A percentile compares a stretch with the other conserved stretches of the same genome.
Conservation (phyloP, 1,140 invertebrate species). For the Lithobius niger region DNA sequence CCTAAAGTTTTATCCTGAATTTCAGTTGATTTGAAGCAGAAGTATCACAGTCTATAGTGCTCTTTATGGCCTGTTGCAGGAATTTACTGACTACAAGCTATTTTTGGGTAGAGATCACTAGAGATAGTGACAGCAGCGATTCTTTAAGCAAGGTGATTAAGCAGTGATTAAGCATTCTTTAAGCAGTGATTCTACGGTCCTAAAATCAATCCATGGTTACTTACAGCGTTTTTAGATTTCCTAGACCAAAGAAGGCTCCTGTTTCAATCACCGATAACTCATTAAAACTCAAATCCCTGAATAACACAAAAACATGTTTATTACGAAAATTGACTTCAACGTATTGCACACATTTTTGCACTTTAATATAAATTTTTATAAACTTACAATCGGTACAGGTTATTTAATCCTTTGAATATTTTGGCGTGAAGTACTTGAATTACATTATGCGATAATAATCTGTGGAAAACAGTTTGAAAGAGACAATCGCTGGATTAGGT, state of each 20-base stretch:
- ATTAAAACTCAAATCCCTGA: constrained; percentile 22
- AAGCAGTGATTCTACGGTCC: background rate
- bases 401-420: constrained; percentile 20
- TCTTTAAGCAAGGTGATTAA: too few species aligned
- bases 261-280: constrained; percentile 15
- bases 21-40: too few species aligned
- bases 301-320: background rate
- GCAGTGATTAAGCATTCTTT: too few species aligned
- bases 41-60: too few species aligned
- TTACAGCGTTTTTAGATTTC: constrained; percentile 5
- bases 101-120: too few species aligned
- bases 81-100: too few species aligned
- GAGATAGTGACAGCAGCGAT: too few species aligned
- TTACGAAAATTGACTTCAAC: background rate
- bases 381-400: constrained; percentile 24
- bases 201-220: background rate
- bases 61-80: too few species aligned
- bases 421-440: constrained; percentile 18
- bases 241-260: constrained; percentile 2
- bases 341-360: background rate
- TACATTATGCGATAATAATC: constrained; percentile 22
- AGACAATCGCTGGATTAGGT: too few species aligned
- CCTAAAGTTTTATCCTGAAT: too few species aligned
- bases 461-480: constrained; percentile 9
- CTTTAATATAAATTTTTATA: background rate